A percentile compares a stretch with the other conserved stretches of the same genome.
phyloP scores from a whole-genome alignment of 2,888 invertebrate genomes.

The Coelinius sp. region DNA sequence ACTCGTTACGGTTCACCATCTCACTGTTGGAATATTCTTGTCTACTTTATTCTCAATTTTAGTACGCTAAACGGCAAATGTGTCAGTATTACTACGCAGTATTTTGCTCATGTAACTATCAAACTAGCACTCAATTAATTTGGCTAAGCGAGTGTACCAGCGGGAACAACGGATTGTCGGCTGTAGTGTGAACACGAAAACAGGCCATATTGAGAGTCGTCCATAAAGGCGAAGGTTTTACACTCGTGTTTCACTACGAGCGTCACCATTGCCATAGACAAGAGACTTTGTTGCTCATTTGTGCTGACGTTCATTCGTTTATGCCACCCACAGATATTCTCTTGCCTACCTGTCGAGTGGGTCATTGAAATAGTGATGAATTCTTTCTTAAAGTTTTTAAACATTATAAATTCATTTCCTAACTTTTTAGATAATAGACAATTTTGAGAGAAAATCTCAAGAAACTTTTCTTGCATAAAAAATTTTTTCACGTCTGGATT shows the following conservation, averaged over 20 bases:
- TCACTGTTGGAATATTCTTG: too few relatives aligned
- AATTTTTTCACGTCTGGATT: too few relatives aligned
- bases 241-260: conserved; percentile 30
- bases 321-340: neutral
- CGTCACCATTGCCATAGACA: conserved; percentile 18
- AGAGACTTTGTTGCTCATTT: neutral
- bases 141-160: conserved; percentile 43
- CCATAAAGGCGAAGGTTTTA: conserved; percentile 42
- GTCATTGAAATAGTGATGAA: conserved; percentile 19
- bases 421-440: too few relatives aligned
- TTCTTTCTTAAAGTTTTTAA: too few relatives aligned
- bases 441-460: too few relatives aligned
- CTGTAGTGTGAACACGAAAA: conserved; percentile 45
- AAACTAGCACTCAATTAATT: conserved; percentile 29
- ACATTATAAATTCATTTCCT: too few relatives aligned
- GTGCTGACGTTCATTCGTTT: neutral
- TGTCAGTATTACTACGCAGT: neutral
- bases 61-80: neutral
- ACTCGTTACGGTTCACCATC: too few relatives aligned
- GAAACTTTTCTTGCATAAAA: too few relatives aligned
- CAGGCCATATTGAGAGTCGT: conserved; percentile 52
- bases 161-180: conserved; percentile 45
- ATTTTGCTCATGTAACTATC: neutral
- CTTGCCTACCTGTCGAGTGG: neutral
- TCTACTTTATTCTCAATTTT: neutral